Conservation (phyloP, 2,888 invertebrate genomes). For the Phasia obesa region DNA sequence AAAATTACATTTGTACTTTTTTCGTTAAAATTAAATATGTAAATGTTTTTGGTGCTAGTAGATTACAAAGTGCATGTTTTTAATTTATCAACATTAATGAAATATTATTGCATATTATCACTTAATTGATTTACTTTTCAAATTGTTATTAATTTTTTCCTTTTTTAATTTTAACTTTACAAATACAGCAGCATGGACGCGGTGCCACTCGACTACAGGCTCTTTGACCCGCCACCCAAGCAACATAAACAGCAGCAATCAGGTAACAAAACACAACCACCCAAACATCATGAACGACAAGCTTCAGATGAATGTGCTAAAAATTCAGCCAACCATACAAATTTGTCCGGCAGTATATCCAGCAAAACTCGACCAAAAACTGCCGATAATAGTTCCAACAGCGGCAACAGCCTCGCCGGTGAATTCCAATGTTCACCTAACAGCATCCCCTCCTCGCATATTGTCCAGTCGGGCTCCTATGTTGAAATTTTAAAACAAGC, state of each 20-base stretch:
- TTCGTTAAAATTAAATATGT: no score
- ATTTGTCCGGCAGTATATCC: conserved; percentile 79
- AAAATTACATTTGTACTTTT: no score
- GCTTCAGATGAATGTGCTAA: conserved; percentile 76
- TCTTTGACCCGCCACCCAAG: conserved; percentile 81
- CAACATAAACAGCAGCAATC: conserved; percentile 76
- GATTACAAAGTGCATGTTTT: no score
- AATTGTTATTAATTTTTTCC: no score
- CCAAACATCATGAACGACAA: conserved; percentile 77
- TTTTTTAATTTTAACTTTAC: no score
- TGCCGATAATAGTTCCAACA: conserved; percentile 78
- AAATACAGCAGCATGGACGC: conserved; percentile 80
- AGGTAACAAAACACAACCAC: conserved; percentile 72
- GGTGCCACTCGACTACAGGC: conserved; percentile 81
- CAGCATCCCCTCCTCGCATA: conserved; percentile 76
- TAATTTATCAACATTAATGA: no score
- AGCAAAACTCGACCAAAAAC: conserved; percentile 76
- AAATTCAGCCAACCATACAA: conserved; percentile 79
- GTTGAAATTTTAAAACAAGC: conserved; percentile 79
- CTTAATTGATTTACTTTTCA: no score
- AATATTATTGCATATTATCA: no score
- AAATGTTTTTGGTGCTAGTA: no score
- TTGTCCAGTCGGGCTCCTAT: conserved; percentile 79
- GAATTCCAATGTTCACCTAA: conserved; percentile 74
- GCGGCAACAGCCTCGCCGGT: conserved; percentile 74